A percentile compares a stretch with the other conserved stretches of the same genome.
These are phyloP conservation scores for Sitta europaea DNA, from an alignment of 2,113 vertebrate species.

Conservation along the genomic window DNA sequence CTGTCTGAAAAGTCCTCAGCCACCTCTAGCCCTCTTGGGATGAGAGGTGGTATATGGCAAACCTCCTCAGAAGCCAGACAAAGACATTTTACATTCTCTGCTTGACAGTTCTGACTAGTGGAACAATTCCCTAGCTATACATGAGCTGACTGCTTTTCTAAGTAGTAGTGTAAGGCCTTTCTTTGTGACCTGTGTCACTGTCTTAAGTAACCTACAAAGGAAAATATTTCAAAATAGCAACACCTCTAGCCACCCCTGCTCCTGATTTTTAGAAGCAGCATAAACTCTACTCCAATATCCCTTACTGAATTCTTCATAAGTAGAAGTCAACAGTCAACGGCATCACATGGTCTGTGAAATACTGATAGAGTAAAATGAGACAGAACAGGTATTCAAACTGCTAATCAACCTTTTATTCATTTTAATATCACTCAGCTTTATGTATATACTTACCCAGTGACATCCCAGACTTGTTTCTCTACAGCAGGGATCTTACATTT, in stretches of 20 bases:
- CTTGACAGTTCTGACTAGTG: not conserved
- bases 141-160: not conserved
- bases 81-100: not conserved
- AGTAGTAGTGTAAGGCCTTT: not conserved
- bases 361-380: not conserved
- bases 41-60: fast-evolving
- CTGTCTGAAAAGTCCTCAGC: not conserved
- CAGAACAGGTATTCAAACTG: not conserved
- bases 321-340: not conserved
- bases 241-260: not conserved
- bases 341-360: not conserved
- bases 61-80: not conserved
- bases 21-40: not conserved
- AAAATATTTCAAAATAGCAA: not conserved
- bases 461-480: not conserved
- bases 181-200: not conserved
- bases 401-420: not conserved
- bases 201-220: not conserved
- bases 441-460: not conserved
- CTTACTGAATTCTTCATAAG: not conserved
- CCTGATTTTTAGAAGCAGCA: not conserved
- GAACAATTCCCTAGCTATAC: not conserved
- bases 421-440: not conserved
- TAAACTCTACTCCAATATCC: not conserved
- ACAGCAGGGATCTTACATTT: not conserved